phyloP scores from a whole-genome alignment of 1,140 invertebrate genomes.

The Yoshiicerus persimilis region DNA sequence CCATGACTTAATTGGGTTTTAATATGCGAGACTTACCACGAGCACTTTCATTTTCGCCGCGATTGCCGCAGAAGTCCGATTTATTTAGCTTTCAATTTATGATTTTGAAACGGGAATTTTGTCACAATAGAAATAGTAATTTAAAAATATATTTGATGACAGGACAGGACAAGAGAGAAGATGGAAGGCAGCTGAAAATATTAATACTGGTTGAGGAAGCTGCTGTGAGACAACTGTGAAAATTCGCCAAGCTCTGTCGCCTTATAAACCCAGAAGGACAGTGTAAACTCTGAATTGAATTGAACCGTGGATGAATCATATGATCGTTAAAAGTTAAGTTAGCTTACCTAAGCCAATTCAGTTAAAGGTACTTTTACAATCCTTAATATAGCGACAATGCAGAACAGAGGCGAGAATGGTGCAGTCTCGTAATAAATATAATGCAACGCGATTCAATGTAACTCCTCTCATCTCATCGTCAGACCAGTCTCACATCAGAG shows the following conservation, averaged over 20 bases:
- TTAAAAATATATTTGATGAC: background rate
- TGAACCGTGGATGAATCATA: conserved; percentile 19
- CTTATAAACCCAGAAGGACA: conserved; percentile 36
- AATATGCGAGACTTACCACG: background rate
- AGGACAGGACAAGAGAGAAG: background rate
- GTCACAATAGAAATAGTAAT: background rate
- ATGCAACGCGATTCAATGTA: background rate
- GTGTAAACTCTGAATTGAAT: conserved; percentile 7
- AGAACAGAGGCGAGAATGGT: background rate
- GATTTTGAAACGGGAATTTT: background rate
- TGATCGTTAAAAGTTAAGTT: background rate
- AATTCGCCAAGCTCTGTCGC: conserved; percentile 27
- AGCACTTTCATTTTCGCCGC: background rate
- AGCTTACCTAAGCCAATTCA: background rate
- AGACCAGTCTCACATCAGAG: background rate
- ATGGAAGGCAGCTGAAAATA: background rate
- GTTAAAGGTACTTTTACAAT: background rate
- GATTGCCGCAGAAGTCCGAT: background rate
- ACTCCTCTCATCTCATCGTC: background rate
- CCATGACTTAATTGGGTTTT: background rate
- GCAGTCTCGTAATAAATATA: background rate
- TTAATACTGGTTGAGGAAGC: conserved; percentile 22
- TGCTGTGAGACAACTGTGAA: conserved; percentile 31
- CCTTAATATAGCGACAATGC: background rate
- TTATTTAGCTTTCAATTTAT: background rate